These are phyloP conservation scores for Phrynosoma platyrhinos DNA, from an alignment of 2,113 vertebrate species.

Conservation along the genomic window DNA sequence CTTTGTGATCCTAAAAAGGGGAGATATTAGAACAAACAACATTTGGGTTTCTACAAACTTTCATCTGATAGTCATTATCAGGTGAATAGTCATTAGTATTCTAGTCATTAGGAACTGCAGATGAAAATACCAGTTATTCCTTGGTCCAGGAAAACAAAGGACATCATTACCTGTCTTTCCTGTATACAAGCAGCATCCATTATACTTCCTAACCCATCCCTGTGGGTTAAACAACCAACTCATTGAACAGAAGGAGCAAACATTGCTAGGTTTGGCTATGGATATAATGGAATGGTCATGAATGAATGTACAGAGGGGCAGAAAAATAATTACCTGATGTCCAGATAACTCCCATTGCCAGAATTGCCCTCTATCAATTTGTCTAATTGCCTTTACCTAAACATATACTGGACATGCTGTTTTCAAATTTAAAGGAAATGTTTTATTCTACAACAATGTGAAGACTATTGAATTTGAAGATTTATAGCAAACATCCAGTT, in stretches of 20 bases:
- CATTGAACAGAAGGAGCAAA: not conserved
- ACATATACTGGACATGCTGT: not conserved
- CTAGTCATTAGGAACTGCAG: not conserved
- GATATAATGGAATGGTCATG: not conserved
- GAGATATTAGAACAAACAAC: not conserved
- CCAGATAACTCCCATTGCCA: not conserved
- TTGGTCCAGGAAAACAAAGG: too few relatives aligned
- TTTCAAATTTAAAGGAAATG: not conserved
- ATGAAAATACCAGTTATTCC: not conserved
- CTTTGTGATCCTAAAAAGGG: not conserved
- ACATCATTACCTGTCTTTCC: not conserved
- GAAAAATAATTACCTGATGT: not conserved
- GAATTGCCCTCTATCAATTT: not conserved
- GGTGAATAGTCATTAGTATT: too few relatives aligned
- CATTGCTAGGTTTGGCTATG: not conserved
- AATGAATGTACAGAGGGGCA: not conserved
- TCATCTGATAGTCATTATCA: not conserved
- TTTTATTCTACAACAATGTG: not conserved
- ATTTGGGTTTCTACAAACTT: not conserved
- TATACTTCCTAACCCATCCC: not conserved
- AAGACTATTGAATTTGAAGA: not conserved
- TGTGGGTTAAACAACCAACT: not conserved
- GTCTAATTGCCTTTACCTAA: not conserved
- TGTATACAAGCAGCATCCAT: not conserved
- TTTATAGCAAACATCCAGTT: not conserved